Base-by-base conservation (phyloP, 2,888 invertebrate species). In the Amiota communis region DNA sequence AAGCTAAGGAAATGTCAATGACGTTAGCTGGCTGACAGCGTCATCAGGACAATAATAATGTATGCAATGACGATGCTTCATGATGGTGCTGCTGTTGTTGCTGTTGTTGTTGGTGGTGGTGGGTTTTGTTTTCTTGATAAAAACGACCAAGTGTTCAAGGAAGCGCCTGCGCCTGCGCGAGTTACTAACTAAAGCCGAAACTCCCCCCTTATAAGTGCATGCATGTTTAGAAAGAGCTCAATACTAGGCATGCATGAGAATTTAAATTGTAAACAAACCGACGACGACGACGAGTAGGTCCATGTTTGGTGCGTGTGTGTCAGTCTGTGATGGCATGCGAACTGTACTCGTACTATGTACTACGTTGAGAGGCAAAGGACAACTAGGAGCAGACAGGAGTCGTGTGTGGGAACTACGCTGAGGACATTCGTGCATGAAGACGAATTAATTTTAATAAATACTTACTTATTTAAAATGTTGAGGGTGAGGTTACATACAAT, bases 171-270 rank as follows among this genome's bases (percentile, higher is more conserved):
- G 70, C 63, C 68, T 69, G 72, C 56, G 71, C 70, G 72, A 72
- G 64, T 59, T 53, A 15, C 74, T n/a, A 51, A 51, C 53, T n/a
- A n/a, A n/a, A n/a, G 12, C n/a, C 20, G 1, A 20, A 61, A 51
- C 67, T 68, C 67, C 67, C 67, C 67, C 67, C 53, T 23, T 8
- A 17, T 15, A 36, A 36, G 36, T 63, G 68, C 73, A 48, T 46
- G 71, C 65, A 71, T 67, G 67, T 53, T 68, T 68, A 12, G 61
- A 74, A 70, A 70, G 53, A 71, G 68, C 64, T 71, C 23, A 47
- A 77, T n/a, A n/a, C n/a, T n/a, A n/a, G n/a, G n/a, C n/a, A n/a
- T 83, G 84, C 78, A 85, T 85, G 84, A 82, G 85, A 85, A 85
- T 85, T 84, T 80, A 77, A 84, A 81, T 84, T 78, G 79, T 78